phyloP scores from a whole-genome alignment of 2,888 invertebrate species.

The Mesochorus sp. region DNA sequence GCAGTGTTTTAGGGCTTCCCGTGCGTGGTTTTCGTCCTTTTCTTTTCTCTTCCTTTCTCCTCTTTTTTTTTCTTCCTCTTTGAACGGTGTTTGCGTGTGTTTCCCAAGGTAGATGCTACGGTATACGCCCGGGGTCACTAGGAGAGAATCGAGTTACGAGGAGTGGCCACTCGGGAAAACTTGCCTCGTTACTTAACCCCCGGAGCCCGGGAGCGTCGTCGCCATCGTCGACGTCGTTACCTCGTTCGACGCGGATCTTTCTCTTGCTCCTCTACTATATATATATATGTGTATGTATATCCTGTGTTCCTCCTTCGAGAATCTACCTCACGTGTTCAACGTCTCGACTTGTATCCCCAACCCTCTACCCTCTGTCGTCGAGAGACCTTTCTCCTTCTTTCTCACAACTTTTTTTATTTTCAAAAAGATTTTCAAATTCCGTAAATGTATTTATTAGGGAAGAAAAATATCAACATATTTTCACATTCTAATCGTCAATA shows the following conservation, averaged over 20 bases:
- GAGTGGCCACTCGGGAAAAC: conserved; percentile 64
- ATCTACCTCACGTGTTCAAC: not conserved
- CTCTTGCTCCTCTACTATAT: not conserved
- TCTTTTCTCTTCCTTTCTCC: not conserved
- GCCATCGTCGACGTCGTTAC: conserved; percentile 47
- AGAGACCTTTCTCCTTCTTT: not conserved
- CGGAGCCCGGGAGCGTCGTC: conserved; percentile 50
- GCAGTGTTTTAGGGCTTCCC: conserved; percentile 12
- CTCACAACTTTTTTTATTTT: not conserved
- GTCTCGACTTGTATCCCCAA: not conserved
- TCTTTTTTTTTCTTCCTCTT: not conserved
- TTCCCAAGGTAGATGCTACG: conserved; percentile 3
- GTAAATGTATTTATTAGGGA: not conserved
- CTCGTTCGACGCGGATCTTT: conserved; percentile 30
- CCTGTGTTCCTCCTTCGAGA: not conserved
- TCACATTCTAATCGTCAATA: no score
- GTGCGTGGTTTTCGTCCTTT: no score
- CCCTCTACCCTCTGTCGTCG: not conserved
- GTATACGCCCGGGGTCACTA: conserved; percentile 56
- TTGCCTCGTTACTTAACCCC: conserved; percentile 63
- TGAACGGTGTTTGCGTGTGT: conserved; percentile 18
- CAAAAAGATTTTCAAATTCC: not conserved
- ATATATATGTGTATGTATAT: not conserved
- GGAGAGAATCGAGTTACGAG: conserved; percentile 64
- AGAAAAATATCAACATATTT: not conserved